Conservation (phyloP, 2,888 invertebrate genomes). For the Cremastobaeus sp. region DNA sequence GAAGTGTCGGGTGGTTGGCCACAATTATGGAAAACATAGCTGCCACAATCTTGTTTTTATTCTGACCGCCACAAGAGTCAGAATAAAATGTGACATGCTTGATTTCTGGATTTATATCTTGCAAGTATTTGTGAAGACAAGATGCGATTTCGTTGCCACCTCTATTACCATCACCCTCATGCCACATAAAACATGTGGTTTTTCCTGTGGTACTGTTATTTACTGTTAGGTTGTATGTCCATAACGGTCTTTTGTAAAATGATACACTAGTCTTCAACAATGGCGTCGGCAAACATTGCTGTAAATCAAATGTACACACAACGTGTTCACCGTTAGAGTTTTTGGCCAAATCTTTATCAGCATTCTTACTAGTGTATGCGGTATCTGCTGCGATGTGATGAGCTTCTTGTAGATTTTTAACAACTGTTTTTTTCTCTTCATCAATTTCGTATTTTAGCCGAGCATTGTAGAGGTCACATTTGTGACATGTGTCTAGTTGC, state of each 20-base stretch:
- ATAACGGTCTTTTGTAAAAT: conserved; percentile 68
- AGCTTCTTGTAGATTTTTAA: not conserved
- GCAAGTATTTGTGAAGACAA: conserved; percentile 56
- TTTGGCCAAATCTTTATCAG: conserved; percentile 24
- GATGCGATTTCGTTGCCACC: conserved; percentile 66
- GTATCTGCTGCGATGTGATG: conserved; percentile 36
- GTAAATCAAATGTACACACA: conserved; percentile 43
- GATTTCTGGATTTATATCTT: conserved; percentile 28
- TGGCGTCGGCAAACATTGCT: conserved; percentile 67
- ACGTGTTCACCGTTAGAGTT: conserved; percentile 2
- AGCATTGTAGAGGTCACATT: conserved; percentile 29
- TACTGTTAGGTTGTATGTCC: conserved; percentile 67
- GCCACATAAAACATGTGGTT: conserved; percentile 66
- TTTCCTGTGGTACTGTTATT: conserved; percentile 55
- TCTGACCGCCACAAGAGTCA: conserved; percentile 63
- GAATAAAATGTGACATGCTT: conserved; percentile 54
- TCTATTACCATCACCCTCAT: conserved; percentile 63
- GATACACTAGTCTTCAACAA: conserved; percentile 62
- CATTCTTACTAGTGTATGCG: conserved; percentile 32
- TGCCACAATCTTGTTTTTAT: conserved; percentile 63
- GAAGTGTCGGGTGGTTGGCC: conserved; percentile 11
- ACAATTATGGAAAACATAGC: conserved; percentile 61
- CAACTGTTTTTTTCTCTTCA: not conserved
- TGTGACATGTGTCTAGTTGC: conserved; percentile 40
- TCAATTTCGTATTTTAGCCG: conserved; percentile 1